These are phyloP conservation scores for Pangasius sanitwongsei DNA, from an alignment of 2,797 vertebrate genomes.

Conservation along the genomic window DNA sequence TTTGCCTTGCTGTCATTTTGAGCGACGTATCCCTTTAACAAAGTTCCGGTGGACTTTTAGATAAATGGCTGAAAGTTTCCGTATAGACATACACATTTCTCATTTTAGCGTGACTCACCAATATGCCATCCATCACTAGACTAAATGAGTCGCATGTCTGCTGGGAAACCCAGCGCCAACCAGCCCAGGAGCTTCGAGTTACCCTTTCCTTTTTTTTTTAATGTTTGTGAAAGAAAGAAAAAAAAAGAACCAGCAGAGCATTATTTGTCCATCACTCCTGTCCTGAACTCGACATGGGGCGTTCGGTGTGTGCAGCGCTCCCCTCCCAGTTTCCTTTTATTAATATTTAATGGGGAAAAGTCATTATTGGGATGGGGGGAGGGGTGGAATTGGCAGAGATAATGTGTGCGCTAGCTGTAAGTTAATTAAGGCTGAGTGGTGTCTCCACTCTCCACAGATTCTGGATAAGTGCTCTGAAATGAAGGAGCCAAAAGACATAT, in stretches of 20 bases:
- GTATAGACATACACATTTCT: conserved; percentile 18
- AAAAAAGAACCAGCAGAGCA: background rate
- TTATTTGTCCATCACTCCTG: conserved; percentile 22
- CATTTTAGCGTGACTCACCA: conserved; percentile 26
- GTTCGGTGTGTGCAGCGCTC: background rate
- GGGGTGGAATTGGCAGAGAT: conserved; percentile 51
- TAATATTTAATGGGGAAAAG: conserved; percentile 46
- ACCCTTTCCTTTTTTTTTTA: too few species aligned
- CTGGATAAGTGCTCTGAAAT: conserved; percentile 38
- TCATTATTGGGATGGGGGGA: conserved; percentile 45
- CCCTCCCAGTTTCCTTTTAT: conserved; percentile 22
- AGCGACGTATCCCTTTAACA: conserved; percentile 4
- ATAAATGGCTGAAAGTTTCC: conserved; percentile 15
- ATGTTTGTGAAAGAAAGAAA: conserved; percentile 2
- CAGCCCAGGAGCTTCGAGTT: background rate
- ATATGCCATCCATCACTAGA: conserved; percentile 30
- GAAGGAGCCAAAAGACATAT: conserved; percentile 9
- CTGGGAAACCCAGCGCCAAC: conserved; percentile 9
- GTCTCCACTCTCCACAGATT: conserved; percentile 11
- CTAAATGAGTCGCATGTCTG: conserved; percentile 18
- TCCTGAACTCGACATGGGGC: background rate
- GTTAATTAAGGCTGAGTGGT: conserved; percentile 57
- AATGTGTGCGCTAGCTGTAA: conserved; percentile 46
- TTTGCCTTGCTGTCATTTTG: background rate
- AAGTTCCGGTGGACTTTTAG: conserved; percentile 15